phyloP scores from a whole-genome alignment of 1,140 invertebrate genomes.

The Frieseomelitta varia region DNA sequence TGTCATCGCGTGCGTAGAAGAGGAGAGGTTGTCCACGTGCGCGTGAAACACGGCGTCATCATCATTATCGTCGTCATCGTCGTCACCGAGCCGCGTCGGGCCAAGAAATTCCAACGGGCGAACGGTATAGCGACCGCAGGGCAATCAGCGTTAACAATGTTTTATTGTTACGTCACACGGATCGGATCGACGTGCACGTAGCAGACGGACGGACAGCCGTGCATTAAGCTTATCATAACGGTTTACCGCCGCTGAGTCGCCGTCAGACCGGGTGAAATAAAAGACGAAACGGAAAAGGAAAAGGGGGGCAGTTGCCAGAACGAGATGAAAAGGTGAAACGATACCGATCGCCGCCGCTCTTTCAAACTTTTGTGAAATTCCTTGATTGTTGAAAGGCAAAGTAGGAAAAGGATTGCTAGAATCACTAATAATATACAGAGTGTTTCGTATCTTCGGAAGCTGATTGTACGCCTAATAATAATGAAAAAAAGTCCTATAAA shows the following conservation, averaged over 20 bases:
- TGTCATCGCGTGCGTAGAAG: background rate
- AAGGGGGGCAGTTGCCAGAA: background rate
- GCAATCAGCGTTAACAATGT: constrained; percentile 81
- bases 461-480: too few species aligned
- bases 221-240: constrained; percentile 80
- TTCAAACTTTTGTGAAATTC: background rate
- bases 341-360: background rate
- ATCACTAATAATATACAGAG: too few species aligned
- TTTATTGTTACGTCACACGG: constrained; percentile 80
- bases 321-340: constrained; percentile 42
- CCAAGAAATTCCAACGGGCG: constrained; percentile 70
- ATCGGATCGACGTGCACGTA: constrained; percentile 70
- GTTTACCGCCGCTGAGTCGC: constrained; percentile 69
- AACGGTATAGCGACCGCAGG: constrained; percentile 73
- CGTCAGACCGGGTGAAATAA: constrained; percentile 51
- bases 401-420: too few species aligned
- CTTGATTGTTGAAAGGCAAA: too few species aligned
- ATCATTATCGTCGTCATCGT: constrained; percentile 66
- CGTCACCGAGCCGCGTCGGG: constrained; percentile 31
- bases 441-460: too few species aligned
- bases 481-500: too few species aligned
- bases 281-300: background rate
- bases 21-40: constrained; percentile 31
- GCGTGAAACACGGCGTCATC: constrained; percentile 56
- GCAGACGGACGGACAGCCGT: constrained; percentile 74